A percentile compares a stretch with the other conserved stretches of the same genome.
These are phyloP conservation scores for Trachops cirrhosus DNA, from an alignment of 2,797 vertebrate species.

Conservation along the genomic window DNA sequence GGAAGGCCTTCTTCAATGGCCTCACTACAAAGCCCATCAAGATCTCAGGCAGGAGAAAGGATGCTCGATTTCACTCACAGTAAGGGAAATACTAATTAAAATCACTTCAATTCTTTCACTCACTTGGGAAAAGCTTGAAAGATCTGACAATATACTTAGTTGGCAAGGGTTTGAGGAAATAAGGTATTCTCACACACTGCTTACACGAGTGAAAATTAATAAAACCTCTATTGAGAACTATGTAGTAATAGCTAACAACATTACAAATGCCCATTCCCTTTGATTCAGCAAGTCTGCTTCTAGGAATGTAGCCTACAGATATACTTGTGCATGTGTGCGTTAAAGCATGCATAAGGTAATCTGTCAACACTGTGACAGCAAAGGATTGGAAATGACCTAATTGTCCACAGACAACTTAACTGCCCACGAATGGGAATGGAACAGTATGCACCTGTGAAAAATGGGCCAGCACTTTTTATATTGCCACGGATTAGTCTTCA, in stretches of 20 bases:
- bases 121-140: slow-evolving; percentile 1
- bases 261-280: neutral
- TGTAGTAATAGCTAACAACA: slow-evolving; percentile 8
- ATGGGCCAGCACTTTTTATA: neutral
- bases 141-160: neutral
- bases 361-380: neutral
- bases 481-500: neutral
- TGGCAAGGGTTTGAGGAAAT: neutral
- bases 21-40: slow-evolving; percentile 9
- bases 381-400: neutral
- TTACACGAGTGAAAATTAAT: neutral
- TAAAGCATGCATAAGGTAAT: neutral
- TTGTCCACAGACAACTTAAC: neutral
- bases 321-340: neutral
- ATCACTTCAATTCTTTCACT: slow-evolving; percentile 25
- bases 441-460: neutral
- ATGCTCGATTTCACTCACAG: neutral
- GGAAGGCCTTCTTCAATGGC: neutral
- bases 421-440: neutral
- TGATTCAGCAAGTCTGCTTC: neutral
- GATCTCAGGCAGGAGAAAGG: neutral
- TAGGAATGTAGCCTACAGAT: neutral
- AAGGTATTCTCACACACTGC: neutral
- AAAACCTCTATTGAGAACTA: neutral
- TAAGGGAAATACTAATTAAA: slow-evolving; percentile 4